A percentile compares a stretch with the other conserved stretches of the same genome.
phyloP scores from a whole-genome alignment of 2,113 vertebrate species.

The Formicarius rufipectus region DNA sequence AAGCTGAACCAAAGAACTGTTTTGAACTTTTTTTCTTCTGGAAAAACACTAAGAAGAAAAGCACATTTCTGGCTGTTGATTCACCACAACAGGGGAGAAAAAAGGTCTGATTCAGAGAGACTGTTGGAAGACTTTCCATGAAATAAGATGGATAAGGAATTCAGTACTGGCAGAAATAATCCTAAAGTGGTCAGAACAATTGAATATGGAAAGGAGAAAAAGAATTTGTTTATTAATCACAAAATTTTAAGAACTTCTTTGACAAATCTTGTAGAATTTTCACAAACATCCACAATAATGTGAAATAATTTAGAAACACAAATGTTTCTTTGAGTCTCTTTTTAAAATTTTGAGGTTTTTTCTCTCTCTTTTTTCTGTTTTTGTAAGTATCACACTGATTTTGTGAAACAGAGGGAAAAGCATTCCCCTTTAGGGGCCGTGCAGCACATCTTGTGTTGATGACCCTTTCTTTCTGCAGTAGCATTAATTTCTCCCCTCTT shows the following conservation, averaged over 20 bases:
- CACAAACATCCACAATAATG: background rate
- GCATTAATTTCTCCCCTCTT: background rate
- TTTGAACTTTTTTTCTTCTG: background rate
- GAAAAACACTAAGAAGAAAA: background rate
- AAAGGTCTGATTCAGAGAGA: background rate
- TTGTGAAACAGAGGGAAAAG: background rate
- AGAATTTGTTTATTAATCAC: background rate
- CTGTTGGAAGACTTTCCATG: background rate
- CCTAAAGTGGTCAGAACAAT: background rate
- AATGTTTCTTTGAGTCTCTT: background rate
- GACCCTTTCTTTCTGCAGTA: background rate
- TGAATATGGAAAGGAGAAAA: background rate
- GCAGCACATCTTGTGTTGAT: background rate
- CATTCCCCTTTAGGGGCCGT: background rate
- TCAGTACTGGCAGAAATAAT: background rate
- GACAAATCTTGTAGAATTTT: background rate
- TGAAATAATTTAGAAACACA: background rate
- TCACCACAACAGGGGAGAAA: fast-evolving
- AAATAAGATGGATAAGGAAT: background rate
- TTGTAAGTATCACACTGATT: fast-evolving
- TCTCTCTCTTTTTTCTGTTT: background rate
- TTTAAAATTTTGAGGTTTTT: background rate
- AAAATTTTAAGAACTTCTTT: background rate
- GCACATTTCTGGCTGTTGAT: background rate
- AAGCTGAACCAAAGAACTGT: background rate